phyloP scores from a whole-genome alignment of 2,797 vertebrate genomes.

The Avahi laniger region DNA sequence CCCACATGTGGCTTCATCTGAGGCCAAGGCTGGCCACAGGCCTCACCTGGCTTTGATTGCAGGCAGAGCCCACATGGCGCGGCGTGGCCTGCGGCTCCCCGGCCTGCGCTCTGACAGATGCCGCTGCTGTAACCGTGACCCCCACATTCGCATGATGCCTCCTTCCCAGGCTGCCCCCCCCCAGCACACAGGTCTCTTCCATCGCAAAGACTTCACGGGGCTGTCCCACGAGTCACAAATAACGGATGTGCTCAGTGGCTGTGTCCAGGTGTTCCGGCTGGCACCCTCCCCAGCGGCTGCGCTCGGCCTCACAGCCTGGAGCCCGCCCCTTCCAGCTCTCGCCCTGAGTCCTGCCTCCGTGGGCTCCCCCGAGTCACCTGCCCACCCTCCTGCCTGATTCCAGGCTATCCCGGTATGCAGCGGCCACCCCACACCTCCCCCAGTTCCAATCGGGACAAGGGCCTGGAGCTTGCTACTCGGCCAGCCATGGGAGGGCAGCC shows the following conservation, averaged over 20 bases:
- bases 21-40: not conserved
- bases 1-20: rapidly evolving
- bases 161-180: not conserved
- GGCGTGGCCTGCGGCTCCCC: not conserved
- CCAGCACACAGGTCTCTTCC: not conserved
- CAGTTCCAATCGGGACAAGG: not conserved
- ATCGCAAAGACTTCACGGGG: not conserved
- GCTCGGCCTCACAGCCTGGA: not conserved
- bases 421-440: not conserved
- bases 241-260: not conserved
- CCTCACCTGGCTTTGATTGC: not conserved
- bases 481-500: not conserved
- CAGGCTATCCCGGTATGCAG: rapidly evolving
- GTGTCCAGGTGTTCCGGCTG: not conserved
- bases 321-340: too few species aligned
- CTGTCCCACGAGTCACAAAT: not conserved
- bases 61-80: not conserved
- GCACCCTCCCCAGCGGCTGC: not conserved
- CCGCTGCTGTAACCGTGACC: not conserved
- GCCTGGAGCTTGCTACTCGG: not conserved
- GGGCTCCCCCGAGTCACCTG: not conserved
- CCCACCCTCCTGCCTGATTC: not conserved
- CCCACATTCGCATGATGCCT: not conserved
- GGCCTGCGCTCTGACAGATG: not conserved
- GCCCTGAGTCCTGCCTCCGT: not conserved